Percentiles rank a stretch among this genome's conserved stretches.
Conservation (phyloP, 2,888 invertebrate genomes). For the Ariolimax columbianus region DNA sequence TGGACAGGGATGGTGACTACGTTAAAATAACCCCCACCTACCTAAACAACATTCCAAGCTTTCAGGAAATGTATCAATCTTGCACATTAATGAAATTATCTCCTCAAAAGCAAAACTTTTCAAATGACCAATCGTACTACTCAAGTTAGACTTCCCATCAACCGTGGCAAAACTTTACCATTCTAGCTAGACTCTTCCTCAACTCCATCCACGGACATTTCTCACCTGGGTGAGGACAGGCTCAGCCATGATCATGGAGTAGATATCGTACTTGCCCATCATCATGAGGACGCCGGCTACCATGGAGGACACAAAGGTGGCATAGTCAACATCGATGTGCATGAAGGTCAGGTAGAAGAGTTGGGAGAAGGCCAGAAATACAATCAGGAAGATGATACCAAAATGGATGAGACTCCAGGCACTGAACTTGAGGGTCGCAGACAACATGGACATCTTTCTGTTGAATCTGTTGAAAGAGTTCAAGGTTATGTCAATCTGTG, state of each 20-base stretch:
- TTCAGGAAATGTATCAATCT: too few relatives aligned
- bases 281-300: slow-evolving; percentile 77
- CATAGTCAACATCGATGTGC: slow-evolving; percentile 59
- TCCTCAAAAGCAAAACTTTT: too few relatives aligned
- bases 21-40: too few relatives aligned
- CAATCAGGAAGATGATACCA: slow-evolving; percentile 76
- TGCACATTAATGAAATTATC: too few relatives aligned
- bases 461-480: slow-evolving; percentile 75
- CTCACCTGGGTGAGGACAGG: slow-evolving; percentile 66
- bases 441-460: slow-evolving; percentile 75
- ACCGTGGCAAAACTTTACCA: not conserved
- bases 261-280: slow-evolving; percentile 78
- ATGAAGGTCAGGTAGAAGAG: slow-evolving; percentile 77
- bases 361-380: slow-evolving; percentile 78
- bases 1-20: too few relatives aligned
- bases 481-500: too few relatives aligned
- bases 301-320: slow-evolving; percentile 63
- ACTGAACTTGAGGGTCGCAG: slow-evolving; percentile 72
- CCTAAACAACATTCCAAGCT: too few relatives aligned
- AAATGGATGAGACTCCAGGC: slow-evolving; percentile 74
- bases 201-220: not conserved
- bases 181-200: not conserved
- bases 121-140: too few relatives aligned
- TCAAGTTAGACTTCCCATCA: not conserved
- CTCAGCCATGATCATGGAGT: slow-evolving; percentile 71